Percentiles rank a stretch among this genome's conserved stretches.
These are phyloP conservation scores for Ceraclea dissimilis DNA, from an alignment of 2,888 invertebrate species.

Conservation along the genomic window DNA sequence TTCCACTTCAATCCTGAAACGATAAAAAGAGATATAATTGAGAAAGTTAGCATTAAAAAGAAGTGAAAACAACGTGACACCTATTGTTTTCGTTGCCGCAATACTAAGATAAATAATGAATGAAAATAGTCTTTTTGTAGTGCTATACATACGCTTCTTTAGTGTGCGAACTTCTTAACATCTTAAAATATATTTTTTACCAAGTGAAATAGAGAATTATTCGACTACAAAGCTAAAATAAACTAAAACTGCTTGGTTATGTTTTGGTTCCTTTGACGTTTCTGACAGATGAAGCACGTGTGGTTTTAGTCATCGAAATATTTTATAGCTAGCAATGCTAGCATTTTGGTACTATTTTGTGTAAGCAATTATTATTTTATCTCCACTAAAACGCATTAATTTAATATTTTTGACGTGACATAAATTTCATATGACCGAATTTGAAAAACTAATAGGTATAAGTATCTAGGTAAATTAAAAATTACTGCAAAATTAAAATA, in stretches of 20 bases:
- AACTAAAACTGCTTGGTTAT: too few relatives aligned
- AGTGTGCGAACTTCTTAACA: constrained; percentile 29
- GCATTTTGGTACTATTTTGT: too few relatives aligned
- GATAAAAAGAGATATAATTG: constrained; percentile 16
- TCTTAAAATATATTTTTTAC: constrained; percentile 3
- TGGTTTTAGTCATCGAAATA: background rate
- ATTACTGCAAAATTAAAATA: too few relatives aligned
- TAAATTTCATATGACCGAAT: background rate
- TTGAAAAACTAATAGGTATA: too few relatives aligned
- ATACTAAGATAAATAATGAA: too few relatives aligned
- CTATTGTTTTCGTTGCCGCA: too few relatives aligned
- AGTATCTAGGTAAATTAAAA: too few relatives aligned
- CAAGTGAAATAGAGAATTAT: background rate
- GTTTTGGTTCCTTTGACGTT: background rate
- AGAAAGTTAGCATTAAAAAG: background rate
- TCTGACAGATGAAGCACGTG: constrained; percentile 13
- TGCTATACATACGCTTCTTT: constrained; percentile 36
- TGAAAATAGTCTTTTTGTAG: too few relatives aligned
- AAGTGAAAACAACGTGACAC: background rate
- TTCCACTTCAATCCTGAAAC: constrained; percentile 64
- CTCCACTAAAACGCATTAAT: too few relatives aligned
- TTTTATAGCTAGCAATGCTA: background rate
- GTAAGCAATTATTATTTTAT: too few relatives aligned
- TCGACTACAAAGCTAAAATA: too few relatives aligned
- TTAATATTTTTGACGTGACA: background rate